Base-by-base conservation (phyloP, 2,888 invertebrate genomes). In the Loripinus fragilis region DNA sequence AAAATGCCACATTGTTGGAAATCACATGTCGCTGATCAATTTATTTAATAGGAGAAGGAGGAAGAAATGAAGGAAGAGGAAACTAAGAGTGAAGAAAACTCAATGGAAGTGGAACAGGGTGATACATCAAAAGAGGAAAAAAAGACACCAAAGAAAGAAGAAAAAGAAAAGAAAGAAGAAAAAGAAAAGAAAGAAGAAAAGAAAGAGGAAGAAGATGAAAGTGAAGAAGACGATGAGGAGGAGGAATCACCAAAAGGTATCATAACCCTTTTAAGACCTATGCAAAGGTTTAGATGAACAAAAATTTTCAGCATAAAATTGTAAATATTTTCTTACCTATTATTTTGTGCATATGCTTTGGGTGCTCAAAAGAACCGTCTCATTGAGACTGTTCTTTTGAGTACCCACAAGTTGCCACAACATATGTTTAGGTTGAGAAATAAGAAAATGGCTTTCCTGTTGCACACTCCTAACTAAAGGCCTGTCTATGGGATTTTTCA, bases 201-300 rank as follows among this genome's bases (percentile, higher is more conserved):
- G 41, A 76, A 74, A 33, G 83, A 85, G n/a, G 80, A 81, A 1
- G 79, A 85, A 20, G 81, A 83, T 30, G 83, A 85, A 5, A 80
- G 83, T 12, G 84, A 85, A 20, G 86, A 82, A 30, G 80, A 79
- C 15, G 83, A 80, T 12, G 81, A 85, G 38, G 76, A 82, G 23
- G 82, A 79, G 35, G 77, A 78, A 81, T n/a, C 74, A 52, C 83
- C 82, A 25, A 85, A 86, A 71, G 80, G 89, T 89, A 83, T 74
- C n/a, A n/a, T n/a, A n/a, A n/a, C 76, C 8, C n/a, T 55, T 55
- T 55, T 25, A n/a, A n/a, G n/a, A n/a, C n/a, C n/a, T n/a, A n/a
- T 5, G 28, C 38, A 38, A 8, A 38, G 38, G 12, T 38, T 12
- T 52, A 8, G 28, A 25, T 52, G 15, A 52, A 15, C n/a, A 8